Base-by-base conservation (phyloP, 1,140 invertebrate species). In the Asbolus verrucosus region DNA sequence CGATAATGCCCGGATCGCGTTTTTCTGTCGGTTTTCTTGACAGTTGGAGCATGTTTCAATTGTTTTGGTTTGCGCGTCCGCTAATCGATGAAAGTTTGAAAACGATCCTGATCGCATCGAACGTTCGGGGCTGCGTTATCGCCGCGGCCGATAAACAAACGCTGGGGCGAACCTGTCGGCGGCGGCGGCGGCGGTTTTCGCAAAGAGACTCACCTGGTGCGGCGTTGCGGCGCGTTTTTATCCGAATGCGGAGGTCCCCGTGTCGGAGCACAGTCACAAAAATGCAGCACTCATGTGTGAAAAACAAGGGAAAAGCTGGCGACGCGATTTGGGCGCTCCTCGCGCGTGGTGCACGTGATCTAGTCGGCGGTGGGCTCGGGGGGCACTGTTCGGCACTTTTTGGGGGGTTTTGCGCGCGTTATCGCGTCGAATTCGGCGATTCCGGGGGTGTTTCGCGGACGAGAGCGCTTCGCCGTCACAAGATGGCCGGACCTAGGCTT, bases 401-500 rank as follows among this genome's bases (percentile, higher is more conserved):
- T 68, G 43, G 15, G 19, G 43, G 18, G 67, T 67, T 75, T 77
- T 74, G 50, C 72, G 65, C 71, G 36, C 71, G 73, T 76, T 74
- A 72, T 74, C 72, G 73, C 69, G 71, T 38, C 54, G 67, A 70
- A 76, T 73, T 77, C 67, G 66, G 61, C 72, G 70, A 71, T 75
- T 79, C 76, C 61, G 76, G 74, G 78, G 77, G 70, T 77, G 76
- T 78, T 80, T 76, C 67, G 69, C 71, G 71, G 71, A 76, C 73
- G 76, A 74, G 70, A 76, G 77, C 77, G 77, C 74, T 78, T 77
- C 68, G 75, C 77, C 78, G 78, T 79, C 78, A 80, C 79, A 80
- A 80, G 79, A 80, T 80, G 79, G 79, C 79, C 79, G 79, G 79
- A 80, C 78, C 79, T 80, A 80, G 79, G 79, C 79, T 80, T 80